Conservation (phyloP, 2,888 invertebrate genomes). For the Nemapogon koenigi region DNA sequence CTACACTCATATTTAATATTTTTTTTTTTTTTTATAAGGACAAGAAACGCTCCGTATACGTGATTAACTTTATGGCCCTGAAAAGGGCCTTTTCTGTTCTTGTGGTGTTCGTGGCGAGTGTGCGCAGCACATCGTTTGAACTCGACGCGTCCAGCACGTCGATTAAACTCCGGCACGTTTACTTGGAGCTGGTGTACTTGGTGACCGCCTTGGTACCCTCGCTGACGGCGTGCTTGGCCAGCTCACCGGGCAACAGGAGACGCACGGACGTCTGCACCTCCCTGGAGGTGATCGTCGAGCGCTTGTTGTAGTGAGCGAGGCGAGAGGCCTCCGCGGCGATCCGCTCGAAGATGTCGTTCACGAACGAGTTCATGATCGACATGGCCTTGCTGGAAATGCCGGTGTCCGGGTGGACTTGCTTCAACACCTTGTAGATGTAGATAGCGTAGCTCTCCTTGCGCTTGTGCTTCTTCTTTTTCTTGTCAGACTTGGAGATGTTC, state of each 20-base stretch:
- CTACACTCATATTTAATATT: too few relatives aligned
- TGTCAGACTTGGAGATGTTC: slow-evolving; percentile 63
- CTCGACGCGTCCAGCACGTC: too few relatives aligned
- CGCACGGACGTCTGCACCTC: slow-evolving; percentile 75
- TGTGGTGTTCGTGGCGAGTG: too few relatives aligned
- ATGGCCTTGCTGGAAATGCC: slow-evolving; percentile 61
- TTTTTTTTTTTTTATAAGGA: too few relatives aligned
- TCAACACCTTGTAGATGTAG: slow-evolving; percentile 70
- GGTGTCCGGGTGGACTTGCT: slow-evolving; percentile 72
- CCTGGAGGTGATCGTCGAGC: slow-evolving; percentile 70
- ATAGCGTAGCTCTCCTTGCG: slow-evolving; percentile 65
- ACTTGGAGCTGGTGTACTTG: slow-evolving; percentile 58
- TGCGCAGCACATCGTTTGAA: too few relatives aligned
- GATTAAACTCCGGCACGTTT: too few relatives aligned
- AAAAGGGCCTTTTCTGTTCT: too few relatives aligned
- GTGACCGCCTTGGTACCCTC: slow-evolving; percentile 72
- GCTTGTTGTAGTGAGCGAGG: slow-evolving; percentile 69
- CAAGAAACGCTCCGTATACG: too few relatives aligned
- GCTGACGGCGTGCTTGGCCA: slow-evolving; percentile 73
- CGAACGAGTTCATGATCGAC: slow-evolving; percentile 75
- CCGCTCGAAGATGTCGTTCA: slow-evolving; percentile 75
- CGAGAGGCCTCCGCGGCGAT: slow-evolving; percentile 70
- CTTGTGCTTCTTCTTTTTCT: slow-evolving; percentile 62
- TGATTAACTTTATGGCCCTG: too few relatives aligned
- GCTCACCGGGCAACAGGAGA: slow-evolving; percentile 70